These are phyloP conservation scores for Corella eumyota DNA, from an alignment of 23 tunicate genomes.

Conservation along the genomic window DNA sequence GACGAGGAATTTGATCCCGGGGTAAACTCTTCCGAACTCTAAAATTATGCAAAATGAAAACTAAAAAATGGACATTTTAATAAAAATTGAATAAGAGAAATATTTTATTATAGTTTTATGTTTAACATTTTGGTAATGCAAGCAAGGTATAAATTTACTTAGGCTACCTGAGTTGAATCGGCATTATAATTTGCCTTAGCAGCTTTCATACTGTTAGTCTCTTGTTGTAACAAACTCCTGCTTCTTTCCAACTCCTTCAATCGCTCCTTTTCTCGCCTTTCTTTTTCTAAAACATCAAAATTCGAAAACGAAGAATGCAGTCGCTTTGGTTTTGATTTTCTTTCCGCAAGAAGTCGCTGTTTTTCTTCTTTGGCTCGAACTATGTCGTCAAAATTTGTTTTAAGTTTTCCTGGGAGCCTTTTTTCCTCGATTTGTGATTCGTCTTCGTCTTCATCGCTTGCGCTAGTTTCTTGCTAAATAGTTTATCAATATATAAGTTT, in stretches of 20 bases:
- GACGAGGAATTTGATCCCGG: constrained; percentile 4
- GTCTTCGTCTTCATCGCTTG: background rate
- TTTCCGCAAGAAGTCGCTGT: constrained; percentile 16
- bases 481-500: too few relatives aligned
- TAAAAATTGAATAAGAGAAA: too few relatives aligned
- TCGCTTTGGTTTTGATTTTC: constrained; percentile 39
- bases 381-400: constrained; percentile 46
- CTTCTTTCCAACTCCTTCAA: constrained; percentile 38
- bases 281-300: constrained; percentile 54
- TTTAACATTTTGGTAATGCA: too few relatives aligned
- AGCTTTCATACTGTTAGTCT: too few relatives aligned
- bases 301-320: constrained; percentile 44
- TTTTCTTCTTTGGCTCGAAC: constrained; percentile 36
- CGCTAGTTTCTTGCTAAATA: too few relatives aligned
- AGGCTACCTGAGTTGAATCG: too few relatives aligned
- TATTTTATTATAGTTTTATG: too few relatives aligned
- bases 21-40: background rate
- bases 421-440: background rate
- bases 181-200: too few relatives aligned
- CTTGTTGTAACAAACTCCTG: constrained; percentile 53
- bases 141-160: too few relatives aligned
- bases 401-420: constrained; percentile 24
- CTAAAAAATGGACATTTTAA: too few relatives aligned
- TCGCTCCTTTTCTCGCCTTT: constrained; percentile 62
- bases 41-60: too few relatives aligned